phyloP scores from a whole-genome alignment of 1,140 invertebrate genomes.

The Drosophila repletoides region DNA sequence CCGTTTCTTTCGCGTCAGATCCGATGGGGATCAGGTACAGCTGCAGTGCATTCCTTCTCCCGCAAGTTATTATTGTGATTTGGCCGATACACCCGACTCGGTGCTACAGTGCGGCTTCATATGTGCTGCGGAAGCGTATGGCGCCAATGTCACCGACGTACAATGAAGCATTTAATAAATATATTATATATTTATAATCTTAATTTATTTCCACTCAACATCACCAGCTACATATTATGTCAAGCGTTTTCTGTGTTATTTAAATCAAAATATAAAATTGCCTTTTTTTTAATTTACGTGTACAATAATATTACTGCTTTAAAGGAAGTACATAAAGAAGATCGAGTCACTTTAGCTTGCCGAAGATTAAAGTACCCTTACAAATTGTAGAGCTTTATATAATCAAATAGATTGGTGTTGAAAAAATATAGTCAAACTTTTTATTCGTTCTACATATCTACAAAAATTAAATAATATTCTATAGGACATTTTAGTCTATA shows the following conservation, averaged over 20 bases:
- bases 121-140: conserved; percentile 56
- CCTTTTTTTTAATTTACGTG: conserved; percentile 45
- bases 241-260: conserved; percentile 73
- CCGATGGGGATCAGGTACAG: conserved; percentile 47
- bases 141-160: conserved; percentile 19
- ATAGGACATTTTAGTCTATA: no score
- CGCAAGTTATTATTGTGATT: conserved; percentile 74
- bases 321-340: no score
- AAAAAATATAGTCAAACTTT: no score
- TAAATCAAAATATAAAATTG: conserved; percentile 67
- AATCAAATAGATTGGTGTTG: no score
- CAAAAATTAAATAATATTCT: no score
- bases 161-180: conserved; percentile 27
- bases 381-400: no score
- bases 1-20: conserved; percentile 84
- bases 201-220: conserved; percentile 47
- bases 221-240: conserved; percentile 3
- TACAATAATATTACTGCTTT: conserved; percentile 1
- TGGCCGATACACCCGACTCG: conserved; percentile 58
- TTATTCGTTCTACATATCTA: no score
- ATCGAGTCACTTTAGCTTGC: no score
- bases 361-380: no score
- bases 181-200: not conserved
- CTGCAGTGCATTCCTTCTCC: conserved; percentile 70
- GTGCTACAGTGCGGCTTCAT: conserved; percentile 55